phyloP scores from a whole-genome alignment of 2,888 invertebrate species.

The Eupithecia subfuscata region DNA sequence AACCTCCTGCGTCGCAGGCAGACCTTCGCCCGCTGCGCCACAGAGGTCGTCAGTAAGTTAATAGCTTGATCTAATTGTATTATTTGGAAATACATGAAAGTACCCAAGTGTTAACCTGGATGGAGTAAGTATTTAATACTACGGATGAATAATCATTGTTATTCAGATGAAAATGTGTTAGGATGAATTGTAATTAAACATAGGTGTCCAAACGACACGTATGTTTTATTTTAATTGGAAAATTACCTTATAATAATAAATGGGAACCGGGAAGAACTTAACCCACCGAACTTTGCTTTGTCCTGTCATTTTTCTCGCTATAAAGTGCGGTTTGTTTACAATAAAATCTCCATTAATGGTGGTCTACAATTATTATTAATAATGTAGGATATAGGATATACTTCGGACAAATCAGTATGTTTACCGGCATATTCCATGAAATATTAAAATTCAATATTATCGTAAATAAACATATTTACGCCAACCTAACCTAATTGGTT shows the following conservation, averaged over 20 bases:
- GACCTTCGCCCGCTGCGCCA: no score
- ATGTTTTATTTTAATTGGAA: background rate
- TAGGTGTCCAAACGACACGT: background rate
- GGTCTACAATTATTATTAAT: background rate
- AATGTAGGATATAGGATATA: background rate
- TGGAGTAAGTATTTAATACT: no score
- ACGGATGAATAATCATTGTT: no score
- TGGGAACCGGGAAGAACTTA: background rate
- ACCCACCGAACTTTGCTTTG: background rate
- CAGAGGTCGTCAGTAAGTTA: no score
- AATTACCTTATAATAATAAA: background rate
- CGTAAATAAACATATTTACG: constrained; percentile 3
- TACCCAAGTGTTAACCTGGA: no score
- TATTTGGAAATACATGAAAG: no score
- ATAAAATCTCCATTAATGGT: background rate
- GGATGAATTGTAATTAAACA: background rate
- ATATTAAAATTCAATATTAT: background rate
- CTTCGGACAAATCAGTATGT: background rate
- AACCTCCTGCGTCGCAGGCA: no score
- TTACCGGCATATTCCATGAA: background rate
- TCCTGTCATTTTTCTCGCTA: background rate
- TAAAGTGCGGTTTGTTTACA: background rate
- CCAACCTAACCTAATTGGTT: background rate
- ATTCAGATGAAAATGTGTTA: background rate
- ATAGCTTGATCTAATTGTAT: no score